Percentiles rank a stretch among this genome's conserved stretches.
These are phyloP conservation scores for Myotis yumanensis DNA, from an alignment of 2,113 vertebrate genomes.

Conservation along the genomic window DNA sequence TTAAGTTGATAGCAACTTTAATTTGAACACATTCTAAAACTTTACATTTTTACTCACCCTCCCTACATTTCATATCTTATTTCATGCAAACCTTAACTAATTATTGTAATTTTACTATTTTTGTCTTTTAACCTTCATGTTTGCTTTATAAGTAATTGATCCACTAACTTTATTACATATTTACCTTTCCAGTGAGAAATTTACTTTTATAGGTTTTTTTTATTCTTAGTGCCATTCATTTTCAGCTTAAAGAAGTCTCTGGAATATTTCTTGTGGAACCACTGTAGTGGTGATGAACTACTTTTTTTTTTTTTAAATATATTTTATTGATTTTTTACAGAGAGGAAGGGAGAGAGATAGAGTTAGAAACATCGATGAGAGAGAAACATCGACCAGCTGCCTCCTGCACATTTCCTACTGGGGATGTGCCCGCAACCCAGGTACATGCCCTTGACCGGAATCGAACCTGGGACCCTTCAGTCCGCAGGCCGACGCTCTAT, in stretches of 20 bases:
- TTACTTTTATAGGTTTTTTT: not conserved
- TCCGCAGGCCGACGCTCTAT: no score
- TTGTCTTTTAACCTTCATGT: not conserved
- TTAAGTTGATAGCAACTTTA: not conserved
- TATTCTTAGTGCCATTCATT: not conserved
- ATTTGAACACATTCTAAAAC: not conserved
- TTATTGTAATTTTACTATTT: not conserved
- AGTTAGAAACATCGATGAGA: no score
- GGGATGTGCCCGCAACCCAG: no score
- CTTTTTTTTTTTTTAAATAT: not conserved
- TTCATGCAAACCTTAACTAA: not conserved
- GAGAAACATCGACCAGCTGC: no score
- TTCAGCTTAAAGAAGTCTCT: not conserved
- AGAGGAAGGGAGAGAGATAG: no score
- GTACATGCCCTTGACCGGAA: no score
- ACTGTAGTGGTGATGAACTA: not conserved
- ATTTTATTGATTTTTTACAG: no score
- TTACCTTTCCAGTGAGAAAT: not conserved
- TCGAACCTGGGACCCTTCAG: no score
- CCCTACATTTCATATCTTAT: not conserved
- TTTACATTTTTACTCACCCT: not conserved
- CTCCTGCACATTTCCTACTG: no score
- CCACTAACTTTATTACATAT: not conserved
- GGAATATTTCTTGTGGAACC: not conserved
- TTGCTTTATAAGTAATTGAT: not conserved